These are phyloP conservation scores for Apeltes quadracus DNA, from an alignment of 2,113 vertebrate genomes.

Conservation along the genomic window DNA sequence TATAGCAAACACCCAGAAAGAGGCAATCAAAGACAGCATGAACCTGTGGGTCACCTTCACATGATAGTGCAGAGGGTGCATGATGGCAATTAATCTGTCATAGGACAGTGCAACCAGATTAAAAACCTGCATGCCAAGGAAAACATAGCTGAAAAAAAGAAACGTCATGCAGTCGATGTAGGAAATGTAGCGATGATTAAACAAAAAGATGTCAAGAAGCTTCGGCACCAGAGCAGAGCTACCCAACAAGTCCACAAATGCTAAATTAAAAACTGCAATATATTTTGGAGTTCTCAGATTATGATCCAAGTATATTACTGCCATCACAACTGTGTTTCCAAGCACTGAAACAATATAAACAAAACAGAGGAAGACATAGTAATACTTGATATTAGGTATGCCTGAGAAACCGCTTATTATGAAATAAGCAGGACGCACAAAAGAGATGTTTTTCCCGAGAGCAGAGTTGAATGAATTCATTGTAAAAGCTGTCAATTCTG, in stretches of 20 bases:
- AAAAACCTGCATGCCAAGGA: constrained; percentile 69
- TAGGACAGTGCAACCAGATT: constrained; percentile 74
- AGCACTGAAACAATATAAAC: constrained; percentile 67
- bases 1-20: too few relatives aligned
- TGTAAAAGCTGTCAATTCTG: too few relatives aligned
- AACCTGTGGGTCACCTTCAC: too few relatives aligned
- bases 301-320: constrained; percentile 61
- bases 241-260: constrained; percentile 69
- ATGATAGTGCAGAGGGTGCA: too few relatives aligned
- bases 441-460: constrained; percentile 58
- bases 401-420: constrained; percentile 71
- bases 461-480: constrained; percentile 38
- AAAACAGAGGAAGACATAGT: constrained; percentile 69
- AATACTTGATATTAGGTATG: constrained; percentile 66
- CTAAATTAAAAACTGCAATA: constrained; percentile 74
- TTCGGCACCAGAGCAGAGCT: constrained; percentile 75
- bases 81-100: too few relatives aligned
- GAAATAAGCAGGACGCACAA: constrained; percentile 69
- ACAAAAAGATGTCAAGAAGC: constrained; percentile 71
- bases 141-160: constrained; percentile 74
- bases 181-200: constrained; percentile 59
- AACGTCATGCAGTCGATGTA: constrained; percentile 68
- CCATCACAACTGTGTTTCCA: constrained; percentile 66
- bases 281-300: constrained; percentile 76
- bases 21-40: too few relatives aligned